Evolutionary conservation across 1,140 invertebrate genomes (phyloP), one percentile per base, ranked within the genome.

Genomic region (Diachasma alloeum): DNA sequence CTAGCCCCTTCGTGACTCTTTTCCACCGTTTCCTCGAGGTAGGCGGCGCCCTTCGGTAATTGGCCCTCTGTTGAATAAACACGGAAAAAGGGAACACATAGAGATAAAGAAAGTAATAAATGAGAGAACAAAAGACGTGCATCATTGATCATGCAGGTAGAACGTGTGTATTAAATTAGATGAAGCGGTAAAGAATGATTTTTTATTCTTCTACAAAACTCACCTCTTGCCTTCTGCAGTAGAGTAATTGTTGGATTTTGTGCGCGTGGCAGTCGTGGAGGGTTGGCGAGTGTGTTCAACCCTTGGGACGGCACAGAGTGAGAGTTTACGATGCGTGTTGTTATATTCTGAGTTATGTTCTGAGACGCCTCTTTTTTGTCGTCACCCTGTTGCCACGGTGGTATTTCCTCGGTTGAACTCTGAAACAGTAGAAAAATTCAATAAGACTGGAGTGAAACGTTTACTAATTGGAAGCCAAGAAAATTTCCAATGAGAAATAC

Each of bases 201-300:
- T 26, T 4, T 66, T 26, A 17, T 73, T 48, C 72, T 75, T 76
- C 48, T 71, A 56, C 11, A 63, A 36, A 72, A 84, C 85, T 88
- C 90, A 97, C 96, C 96, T 94, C 96, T 91, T 56, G 95, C 95
- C 91, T 96, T 97, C 88, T 97, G 95, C 67, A 97, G 90, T 66
- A 97, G 88, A 1, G 95, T 97, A 79, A 97, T 94, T 4, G 95
- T 96, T 5, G 96, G 95, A 90, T 96, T 97, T 89, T 96, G 96
- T 36, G 94, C 95, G 83, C 92, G 91, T 9, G 96, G 96, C 80
- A 97, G 88, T 71, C 91, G 86, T 78, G 87, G 87, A 76, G 87
- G 84, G 26, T 86, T 88, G 17, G 90, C 90, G 72, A 93, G 87
- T 0, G 91, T 90, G 82, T 90, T 91, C 79, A 94, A 90, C 24